phyloP scores from a whole-genome alignment of 1,140 invertebrate species.

The Hyposmocoma kahamanoa region DNA sequence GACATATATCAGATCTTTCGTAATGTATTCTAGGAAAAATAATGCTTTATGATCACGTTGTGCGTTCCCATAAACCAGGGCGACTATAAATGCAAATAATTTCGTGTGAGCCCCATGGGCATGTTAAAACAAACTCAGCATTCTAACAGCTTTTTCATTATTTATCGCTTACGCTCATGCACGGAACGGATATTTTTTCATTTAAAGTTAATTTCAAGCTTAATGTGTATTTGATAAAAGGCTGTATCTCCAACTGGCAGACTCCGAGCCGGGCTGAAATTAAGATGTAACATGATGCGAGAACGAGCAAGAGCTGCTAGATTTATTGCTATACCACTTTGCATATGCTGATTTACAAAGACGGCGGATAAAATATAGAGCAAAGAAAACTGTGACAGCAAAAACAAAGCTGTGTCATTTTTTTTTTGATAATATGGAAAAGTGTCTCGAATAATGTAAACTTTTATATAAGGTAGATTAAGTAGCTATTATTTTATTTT shows the following conservation, averaged over 20 bases:
- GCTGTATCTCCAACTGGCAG: conserved; percentile 64
- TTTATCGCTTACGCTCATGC: conserved; percentile 51
- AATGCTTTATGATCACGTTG: conserved; percentile 30
- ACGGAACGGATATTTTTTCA: conserved; percentile 44
- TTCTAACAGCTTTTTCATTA: conserved; percentile 53
- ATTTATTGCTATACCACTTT: conserved; percentile 75
- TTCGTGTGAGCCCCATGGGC: conserved; percentile 44
- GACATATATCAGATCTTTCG: too few relatives aligned
- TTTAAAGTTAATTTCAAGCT: conserved; percentile 63
- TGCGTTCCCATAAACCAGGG: conserved; percentile 43
- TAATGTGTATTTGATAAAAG: conserved; percentile 72
- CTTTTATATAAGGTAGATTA: too few relatives aligned
- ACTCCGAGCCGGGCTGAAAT: conserved; percentile 70
- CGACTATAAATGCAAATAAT: conserved; percentile 52
- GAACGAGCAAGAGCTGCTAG: conserved; percentile 73
- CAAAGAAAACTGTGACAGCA: conserved; percentile 9
- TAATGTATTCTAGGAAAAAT: too few relatives aligned
- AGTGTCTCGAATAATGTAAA: too few relatives aligned
- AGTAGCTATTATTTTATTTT: too few relatives aligned
- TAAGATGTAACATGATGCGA: conserved; percentile 76
- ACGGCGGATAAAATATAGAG: conserved; percentile 38
- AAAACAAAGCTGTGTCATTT: too few relatives aligned
- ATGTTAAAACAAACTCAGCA: conserved; percentile 50
- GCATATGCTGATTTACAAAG: conserved; percentile 76
- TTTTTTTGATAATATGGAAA: too few relatives aligned